phyloP scores from a whole-genome alignment of 1,140 invertebrate species.

The Planococcus citri region DNA sequence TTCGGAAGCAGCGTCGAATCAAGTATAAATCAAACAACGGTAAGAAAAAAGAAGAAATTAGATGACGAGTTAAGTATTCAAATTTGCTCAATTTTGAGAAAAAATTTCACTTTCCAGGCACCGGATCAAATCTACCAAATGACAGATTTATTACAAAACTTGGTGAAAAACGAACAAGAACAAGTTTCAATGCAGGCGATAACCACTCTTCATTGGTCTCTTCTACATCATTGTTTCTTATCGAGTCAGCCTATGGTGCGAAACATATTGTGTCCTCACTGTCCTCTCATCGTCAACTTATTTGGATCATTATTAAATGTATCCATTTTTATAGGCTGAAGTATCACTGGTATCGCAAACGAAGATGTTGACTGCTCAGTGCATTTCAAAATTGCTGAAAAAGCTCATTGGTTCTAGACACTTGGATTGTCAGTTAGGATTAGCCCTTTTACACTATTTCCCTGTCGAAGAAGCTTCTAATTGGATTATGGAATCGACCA shows the following conservation, averaged over 20 bases:
- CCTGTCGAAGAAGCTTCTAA: neutral
- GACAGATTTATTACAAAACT: neutral
- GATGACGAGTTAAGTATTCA: no score
- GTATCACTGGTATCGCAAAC: neutral
- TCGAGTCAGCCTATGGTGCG: neutral
- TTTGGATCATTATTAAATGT: neutral
- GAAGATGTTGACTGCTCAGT: neutral
- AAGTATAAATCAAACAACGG: no score
- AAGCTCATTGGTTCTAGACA: conserved; percentile 3
- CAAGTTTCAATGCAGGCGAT: neutral
- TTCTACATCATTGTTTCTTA: neutral
- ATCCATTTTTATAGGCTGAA: neutral
- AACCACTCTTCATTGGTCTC: neutral
- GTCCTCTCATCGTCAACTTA: no score
- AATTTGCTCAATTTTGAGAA: no score
- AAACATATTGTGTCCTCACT: neutral
- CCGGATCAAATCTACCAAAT: neutral
- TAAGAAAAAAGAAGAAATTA: no score
- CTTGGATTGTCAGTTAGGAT: neutral
- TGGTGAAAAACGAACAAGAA: neutral
- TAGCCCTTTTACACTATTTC: conserved; percentile 10
- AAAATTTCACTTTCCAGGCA: no score
- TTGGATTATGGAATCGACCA: conserved; percentile 7
- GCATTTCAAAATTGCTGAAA: neutral
- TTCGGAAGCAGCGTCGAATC: no score